Evolutionary conservation across 2,797 vertebrate species (phyloP), one percentile per base, ranked within the genome.

Genomic region (Schizopygopsis pylzovi): DNA sequence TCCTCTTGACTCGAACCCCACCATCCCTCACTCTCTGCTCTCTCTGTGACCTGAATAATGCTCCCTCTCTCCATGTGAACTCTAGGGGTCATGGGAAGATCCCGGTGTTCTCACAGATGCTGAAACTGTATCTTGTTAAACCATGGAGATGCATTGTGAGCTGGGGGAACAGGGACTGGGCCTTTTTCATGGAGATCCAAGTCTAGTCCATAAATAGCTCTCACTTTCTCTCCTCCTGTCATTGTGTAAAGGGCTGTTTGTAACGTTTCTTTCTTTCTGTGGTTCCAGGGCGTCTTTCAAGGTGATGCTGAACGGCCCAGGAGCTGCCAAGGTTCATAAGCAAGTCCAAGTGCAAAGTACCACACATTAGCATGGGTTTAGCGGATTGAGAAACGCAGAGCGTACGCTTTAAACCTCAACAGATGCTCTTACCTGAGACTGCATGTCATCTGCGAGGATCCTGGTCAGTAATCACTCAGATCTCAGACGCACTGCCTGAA

Each of bases 341-440:
- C 78, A 81, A 37, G 22, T 39, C 12, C 3, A 72, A 61, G 76
- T n/a, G 37, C 59, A 71, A 82, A 79, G 45, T 15, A 25, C 16
- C 65, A 81, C 8, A 59, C 54, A 52, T 45, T 77, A 25, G 56
- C 82, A 25, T 28, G 61, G 47, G 75, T 37, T 79, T 61, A 37
- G 43, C 65, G 1, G 16, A 65, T 41, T n/a, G 54, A 78, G 67
- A 56, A 72, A 63, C 12, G 6, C 16, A 71, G 49, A 61, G 54
- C 45, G 45, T 59, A 11, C n/a, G 12, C 10, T 39, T 4, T 37
- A 56, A 47, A 76, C 59, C 84, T 81, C 73, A 22, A 45, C 43
- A 54, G 77, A 76, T 54, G 43, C n/a, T 84, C 80, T 90, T 94
- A 96, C 96, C 95, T 96, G 94, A 87, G 95, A 92, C 93, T 96